Evolutionary conservation across 1,140 invertebrate genomes (phyloP).

Genomic region (Elysia chlorotica): DNA sequence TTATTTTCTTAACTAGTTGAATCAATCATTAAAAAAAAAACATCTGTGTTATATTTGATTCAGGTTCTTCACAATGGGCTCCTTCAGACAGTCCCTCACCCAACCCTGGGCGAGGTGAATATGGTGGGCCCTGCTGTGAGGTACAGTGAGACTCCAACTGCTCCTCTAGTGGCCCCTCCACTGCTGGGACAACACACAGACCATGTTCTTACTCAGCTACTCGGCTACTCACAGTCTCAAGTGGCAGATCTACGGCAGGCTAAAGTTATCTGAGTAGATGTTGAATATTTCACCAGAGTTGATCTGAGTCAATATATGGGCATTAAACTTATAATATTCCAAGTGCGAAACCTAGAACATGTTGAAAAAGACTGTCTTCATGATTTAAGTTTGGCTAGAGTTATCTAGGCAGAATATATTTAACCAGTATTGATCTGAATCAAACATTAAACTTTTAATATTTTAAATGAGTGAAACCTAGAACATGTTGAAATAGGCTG

Average conservation of each 20-base stretch:
- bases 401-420: too few relatives aligned
- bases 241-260: neutral
- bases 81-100: slow-evolving; percentile 79
- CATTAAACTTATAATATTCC: too few relatives aligned
- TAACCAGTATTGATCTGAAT: too few relatives aligned
- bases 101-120: slow-evolving; percentile 73
- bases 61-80: slow-evolving; percentile 70
- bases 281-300: too few relatives aligned
- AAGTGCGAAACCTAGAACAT: too few relatives aligned
- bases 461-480: too few relatives aligned
- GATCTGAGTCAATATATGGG: too few relatives aligned
- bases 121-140: slow-evolving; percentile 85
- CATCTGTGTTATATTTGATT: neutral
- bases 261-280: neutral
- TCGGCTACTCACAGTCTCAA: slow-evolving; percentile 62
- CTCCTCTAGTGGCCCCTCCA: slow-evolving; percentile 78
- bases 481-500: too few relatives aligned
- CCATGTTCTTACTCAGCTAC: slow-evolving; percentile 73
- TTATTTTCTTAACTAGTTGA: too few relatives aligned
- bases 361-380: too few relatives aligned
- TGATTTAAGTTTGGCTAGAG: too few relatives aligned
- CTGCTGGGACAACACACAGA: slow-evolving; percentile 85
- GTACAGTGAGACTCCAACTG: slow-evolving; percentile 76
- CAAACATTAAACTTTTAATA: too few relatives aligned
- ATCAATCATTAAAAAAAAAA: neutral